phyloP scores from a whole-genome alignment of 2,113 vertebrate genomes.

The Periophthalmodon schlosseri region DNA sequence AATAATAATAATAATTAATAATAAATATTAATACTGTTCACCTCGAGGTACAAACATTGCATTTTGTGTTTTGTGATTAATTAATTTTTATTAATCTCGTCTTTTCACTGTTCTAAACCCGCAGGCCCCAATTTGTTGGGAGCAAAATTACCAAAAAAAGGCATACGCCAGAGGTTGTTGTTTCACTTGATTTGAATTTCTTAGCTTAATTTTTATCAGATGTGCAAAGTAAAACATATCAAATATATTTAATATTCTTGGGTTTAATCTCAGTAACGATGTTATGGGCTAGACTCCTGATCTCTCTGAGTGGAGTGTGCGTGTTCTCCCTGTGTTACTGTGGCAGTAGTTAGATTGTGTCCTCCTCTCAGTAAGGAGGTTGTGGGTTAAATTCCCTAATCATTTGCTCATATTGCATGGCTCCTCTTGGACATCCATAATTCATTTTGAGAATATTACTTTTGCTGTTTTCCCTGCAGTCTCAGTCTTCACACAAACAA shows the following conservation, averaged over 20 bases:
- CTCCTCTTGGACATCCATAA: background rate
- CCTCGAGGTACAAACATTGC: conserved; percentile 6
- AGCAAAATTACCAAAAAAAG: conserved; percentile 4
- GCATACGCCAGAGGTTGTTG: background rate
- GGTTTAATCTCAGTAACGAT: background rate
- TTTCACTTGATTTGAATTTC: background rate
- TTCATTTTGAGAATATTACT: background rate
- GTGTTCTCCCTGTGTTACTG: too few relatives aligned
- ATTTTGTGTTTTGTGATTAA: conserved; percentile 12
- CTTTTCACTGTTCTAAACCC: background rate
- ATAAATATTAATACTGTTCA: too few relatives aligned
- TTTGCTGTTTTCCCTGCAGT: background rate
- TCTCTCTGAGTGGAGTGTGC: too few relatives aligned
- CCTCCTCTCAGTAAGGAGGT: background rate
- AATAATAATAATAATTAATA: background rate
- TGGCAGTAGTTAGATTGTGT: background rate
- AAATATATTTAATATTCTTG: background rate
- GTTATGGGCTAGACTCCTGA: background rate
- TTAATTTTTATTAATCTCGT: conserved; percentile 29
- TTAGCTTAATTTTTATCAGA: background rate
- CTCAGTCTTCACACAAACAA: background rate
- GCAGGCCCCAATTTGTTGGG: conserved; percentile 17
- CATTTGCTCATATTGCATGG: too few relatives aligned
- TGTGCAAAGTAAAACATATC: background rate
- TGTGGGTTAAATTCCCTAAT: background rate